Base-by-base conservation (phyloP, 2,888 invertebrate genomes). In the Tipula confusa region DNA sequence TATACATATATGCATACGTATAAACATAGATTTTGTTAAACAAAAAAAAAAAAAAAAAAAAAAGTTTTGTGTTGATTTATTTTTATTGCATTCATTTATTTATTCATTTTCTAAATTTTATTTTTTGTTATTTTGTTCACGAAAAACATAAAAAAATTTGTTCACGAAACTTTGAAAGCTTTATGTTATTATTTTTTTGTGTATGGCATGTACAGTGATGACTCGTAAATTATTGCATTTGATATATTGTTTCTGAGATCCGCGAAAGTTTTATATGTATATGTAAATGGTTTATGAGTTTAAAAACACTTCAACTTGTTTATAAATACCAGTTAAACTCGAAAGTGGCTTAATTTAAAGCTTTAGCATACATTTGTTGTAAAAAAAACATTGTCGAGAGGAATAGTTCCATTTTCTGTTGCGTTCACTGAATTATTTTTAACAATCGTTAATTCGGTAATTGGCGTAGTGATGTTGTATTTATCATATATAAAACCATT, bases 1-100 rank as follows among this genome's bases (percentile, higher is more conserved):
- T n/a, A 64, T 7, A 64, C 64, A 64, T 18, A 18, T 18, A 18
- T 1, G 24, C 18, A 48, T 7, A 48, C 18, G 24, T 9, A 64
- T 13, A 64, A 3, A 15, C 7, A 48, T 48, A 48, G 4, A 64
- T 24, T 64, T 1, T 64, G 24, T 64, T 11, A 11, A 38, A 38
- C 7, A 11, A 24, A 64, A 18, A 64, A 9, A 64, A 38, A 11
- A 38, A 38, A 38, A 11, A 24, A 64, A 18, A 64, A 9, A 64
- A 64, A 64, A 64, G 24, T 64, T 64, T 18, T 64, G 64, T 64
- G 64, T 64, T 64, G 64, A 64, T 64, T 64, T 64, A 64, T 64
- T 64, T 64, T 64, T 64, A 64, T 64, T 64, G 64, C 64, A 64
- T 64, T 64, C 64, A 64, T 64, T 64, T 64, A 64, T 64, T 64